phyloP scores from a whole-genome alignment of 2,113 vertebrate genomes.

The Indicator indicator region DNA sequence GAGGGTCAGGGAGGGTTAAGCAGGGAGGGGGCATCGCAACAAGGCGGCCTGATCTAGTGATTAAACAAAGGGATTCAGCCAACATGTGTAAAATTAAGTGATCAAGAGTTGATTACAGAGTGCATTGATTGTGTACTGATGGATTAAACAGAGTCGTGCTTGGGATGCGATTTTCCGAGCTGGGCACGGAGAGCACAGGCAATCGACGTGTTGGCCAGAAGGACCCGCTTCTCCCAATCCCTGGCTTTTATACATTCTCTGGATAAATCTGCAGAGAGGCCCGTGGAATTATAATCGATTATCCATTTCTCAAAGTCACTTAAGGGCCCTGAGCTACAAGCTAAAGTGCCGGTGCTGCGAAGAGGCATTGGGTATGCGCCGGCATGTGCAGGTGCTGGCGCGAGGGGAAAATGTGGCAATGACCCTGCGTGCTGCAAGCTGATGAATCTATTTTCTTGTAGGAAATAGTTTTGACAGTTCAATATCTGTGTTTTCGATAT shows the following conservation, averaged over 20 bases:
- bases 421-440: slow-evolving; percentile 82
- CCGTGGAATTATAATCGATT: slow-evolving; percentile 91
- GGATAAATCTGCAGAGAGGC: slow-evolving; percentile 78
- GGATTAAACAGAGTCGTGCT: slow-evolving; percentile 82
- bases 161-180: slow-evolving; percentile 73
- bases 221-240: slow-evolving; percentile 72
- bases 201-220: slow-evolving; percentile 71
- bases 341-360: slow-evolving; percentile 82
- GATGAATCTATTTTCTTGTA: slow-evolving; percentile 86
- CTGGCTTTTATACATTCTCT: slow-evolving; percentile 74
- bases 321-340: slow-evolving; percentile 82
- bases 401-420: slow-evolving; percentile 76
- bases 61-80: slow-evolving; percentile 81
- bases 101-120: slow-evolving; percentile 86
- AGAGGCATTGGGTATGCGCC: slow-evolving; percentile 87
- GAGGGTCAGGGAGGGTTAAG: slow-evolving; percentile 58
- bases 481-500: slow-evolving; percentile 82
- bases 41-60: slow-evolving; percentile 71
- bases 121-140: slow-evolving; percentile 81
- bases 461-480: slow-evolving; percentile 87
- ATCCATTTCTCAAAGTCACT: slow-evolving; percentile 96
- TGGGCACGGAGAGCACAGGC: slow-evolving; percentile 52
- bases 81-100: slow-evolving; percentile 82
- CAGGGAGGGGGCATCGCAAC: slow-evolving; percentile 56
- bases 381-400: slow-evolving; percentile 81